Evolutionary conservation across 1,140 invertebrate genomes (phyloP), one percentile per base, ranked within the genome.

Genomic region (Trypoxylus dichotomus): DNA sequence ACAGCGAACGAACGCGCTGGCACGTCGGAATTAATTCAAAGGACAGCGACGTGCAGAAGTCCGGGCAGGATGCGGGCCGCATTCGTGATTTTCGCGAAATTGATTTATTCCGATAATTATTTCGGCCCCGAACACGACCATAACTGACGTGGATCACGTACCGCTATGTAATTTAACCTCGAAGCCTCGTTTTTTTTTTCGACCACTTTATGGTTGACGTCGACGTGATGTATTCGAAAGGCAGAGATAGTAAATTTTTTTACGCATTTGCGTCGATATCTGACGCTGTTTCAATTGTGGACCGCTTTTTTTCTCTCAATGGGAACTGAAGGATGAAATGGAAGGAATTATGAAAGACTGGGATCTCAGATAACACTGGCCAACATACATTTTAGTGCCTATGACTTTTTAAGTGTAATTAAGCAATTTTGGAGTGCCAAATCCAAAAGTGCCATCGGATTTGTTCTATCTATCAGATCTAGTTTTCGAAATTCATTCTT

Each of bases 81-180:
- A 68, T 68, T 68, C 60, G 60, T 68, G 60, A 68, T 68, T 68
- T 29, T 24, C 60, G 60, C 60, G 60, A 68, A 68, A 68, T 68
- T 68, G 60, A 68, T 68, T 68, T 68, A 68, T 68, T 68, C 27
- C 60, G 60, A 68, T 68, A 68, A 68, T 68, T 68, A 68, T 68
- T 68, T 68, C 11, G 60, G 60, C 27, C 60, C 27, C 60, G 60
- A 24, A 68, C 24, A 15, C 3, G 24, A 24, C 24, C 60, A 68
- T 68, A 68, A 68, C 60, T 68, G 60, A 68, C 60, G 60, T 68
- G 27, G 60, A 24, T 68, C 60, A 68, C 60, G 60, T 68, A 21
- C 60, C 27, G 27, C 10, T 21, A 68, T 68, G 27, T 68, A 68
- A 68, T 68, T 68, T 29, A 68, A 68, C 60, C 60, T 68, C 60